Conservation (phyloP, 2,113 vertebrate species). For the Gambusia affinis region DNA sequence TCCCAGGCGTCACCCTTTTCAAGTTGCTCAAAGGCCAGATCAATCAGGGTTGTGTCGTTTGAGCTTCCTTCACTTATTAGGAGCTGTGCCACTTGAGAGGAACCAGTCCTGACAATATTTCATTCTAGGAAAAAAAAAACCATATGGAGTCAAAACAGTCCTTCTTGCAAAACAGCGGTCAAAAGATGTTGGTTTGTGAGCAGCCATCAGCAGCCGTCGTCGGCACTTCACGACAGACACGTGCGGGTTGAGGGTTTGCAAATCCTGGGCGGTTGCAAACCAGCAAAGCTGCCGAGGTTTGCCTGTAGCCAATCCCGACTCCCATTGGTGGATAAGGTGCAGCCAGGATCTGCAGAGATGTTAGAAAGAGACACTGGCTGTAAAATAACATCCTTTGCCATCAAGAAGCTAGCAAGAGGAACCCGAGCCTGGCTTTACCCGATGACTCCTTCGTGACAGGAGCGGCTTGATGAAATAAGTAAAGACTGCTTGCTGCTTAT, state of each 20-base stretch:
- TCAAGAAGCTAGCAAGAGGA: neutral
- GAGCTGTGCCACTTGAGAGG: constrained; percentile 49
- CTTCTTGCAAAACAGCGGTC: neutral
- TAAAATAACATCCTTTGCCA: too few relatives aligned
- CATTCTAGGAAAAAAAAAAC: neutral
- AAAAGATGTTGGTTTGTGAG: neutral
- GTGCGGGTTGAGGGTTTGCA: constrained; percentile 14
- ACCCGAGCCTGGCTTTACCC: constrained; percentile 33
- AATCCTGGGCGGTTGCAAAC: constrained; percentile 28
- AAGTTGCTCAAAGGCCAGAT: constrained; percentile 26
- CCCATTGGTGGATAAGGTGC: constrained; percentile 20
- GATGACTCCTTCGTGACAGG: neutral
- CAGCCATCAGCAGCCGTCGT: neutral
- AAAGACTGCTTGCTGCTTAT: neutral
- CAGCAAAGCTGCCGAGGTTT: constrained; percentile 53
- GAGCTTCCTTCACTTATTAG: constrained; percentile 28
- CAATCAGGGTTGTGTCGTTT: constrained; percentile 27
- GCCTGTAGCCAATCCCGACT: constrained; percentile 44
- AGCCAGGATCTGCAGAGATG: constrained; percentile 49
- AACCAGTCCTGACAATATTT: constrained; percentile 22
- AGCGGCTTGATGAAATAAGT: neutral
- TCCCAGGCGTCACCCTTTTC: constrained; percentile 22
- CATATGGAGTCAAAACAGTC: neutral
- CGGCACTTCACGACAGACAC: neutral
- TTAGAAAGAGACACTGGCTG: neutral